phyloP scores from a whole-genome alignment of 2,888 invertebrate species.

The Cecidostiba fungosa region DNA sequence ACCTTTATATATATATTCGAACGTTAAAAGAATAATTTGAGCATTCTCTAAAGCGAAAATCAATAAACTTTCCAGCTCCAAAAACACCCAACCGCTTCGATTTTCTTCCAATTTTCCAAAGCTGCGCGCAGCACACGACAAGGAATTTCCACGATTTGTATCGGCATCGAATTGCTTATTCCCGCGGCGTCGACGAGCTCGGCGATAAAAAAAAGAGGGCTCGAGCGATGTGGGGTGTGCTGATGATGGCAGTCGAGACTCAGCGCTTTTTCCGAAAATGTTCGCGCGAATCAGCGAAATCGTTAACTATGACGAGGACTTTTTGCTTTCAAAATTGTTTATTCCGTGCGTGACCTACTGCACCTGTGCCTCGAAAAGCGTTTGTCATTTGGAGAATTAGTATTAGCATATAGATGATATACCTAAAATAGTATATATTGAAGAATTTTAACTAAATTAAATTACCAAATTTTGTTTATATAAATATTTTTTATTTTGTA shows the following conservation, averaged over 20 bases:
- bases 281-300: slow-evolving; percentile 5
- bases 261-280: background rate
- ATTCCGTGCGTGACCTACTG: no score
- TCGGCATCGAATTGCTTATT: slow-evolving; percentile 28
- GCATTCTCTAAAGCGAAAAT: background rate
- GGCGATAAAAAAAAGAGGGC: slow-evolving; percentile 17
- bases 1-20: no score
- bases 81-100: background rate
- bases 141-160: background rate
- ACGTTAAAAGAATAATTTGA: background rate
- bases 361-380: no score
- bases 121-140: no score
- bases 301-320: background rate
- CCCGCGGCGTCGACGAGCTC: background rate
- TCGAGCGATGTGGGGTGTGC: background rate
- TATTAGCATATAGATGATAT: no score
- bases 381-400: no score
- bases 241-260: background rate
- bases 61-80: background rate
- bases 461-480: background rate
- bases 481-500: background rate
- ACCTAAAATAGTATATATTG: no score
- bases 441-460: no score
- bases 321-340: background rate
- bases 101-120: background rate